Base-by-base conservation (phyloP, 2,113 vertebrate genomes). In the Cottus gobio region DNA sequence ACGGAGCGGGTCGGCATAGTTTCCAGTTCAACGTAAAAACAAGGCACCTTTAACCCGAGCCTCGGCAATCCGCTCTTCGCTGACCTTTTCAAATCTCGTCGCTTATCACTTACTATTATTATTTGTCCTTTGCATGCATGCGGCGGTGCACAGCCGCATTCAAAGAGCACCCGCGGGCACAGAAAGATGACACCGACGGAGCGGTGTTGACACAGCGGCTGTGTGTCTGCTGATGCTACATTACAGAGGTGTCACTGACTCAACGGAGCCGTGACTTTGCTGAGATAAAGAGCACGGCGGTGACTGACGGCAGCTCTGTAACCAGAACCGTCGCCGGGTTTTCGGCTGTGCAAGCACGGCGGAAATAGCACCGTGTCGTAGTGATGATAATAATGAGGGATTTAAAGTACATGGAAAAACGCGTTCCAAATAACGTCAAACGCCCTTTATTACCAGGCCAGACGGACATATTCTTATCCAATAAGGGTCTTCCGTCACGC, bases 141-240 rank as follows among this genome's bases (percentile, higher is more conserved):
- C 65, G 18, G 68, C 75, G 79, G 73, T 75, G 79, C 75, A 36
- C 57, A 39, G 79, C 57, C 6, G 24, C 64, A 71, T 85, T 79
- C 54, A 77, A 72, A 87, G 64, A 67, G 71, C 67, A 54, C 66
- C 77, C 54, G 2, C 60, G 74, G 88, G 44, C 60, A 82, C 12
- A 63, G 86, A 85, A 87, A 90, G 82, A 90, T 83, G 87, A 92
- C 79, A 84, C 85, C 54, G 2, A 54, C 75, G 72, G 82, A 85
- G 75, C 89, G 70, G 70, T 89, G 91, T 90, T 93, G 93, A 93
- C 90, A 87, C 88, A 84, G 89, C 80, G 10, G 44, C 74, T 66
- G 73, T 48, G 73, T 75, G 42, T 74, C 86, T 90, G 90, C 88
- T 90, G 92, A 91, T 74, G 79, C 75, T 78, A 90, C 89, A 85